A percentile compares a stretch with the other conserved stretches of the same genome.
Conservation (phyloP, 2,113 vertebrate species). For the Oryzias curvinotus region DNA sequence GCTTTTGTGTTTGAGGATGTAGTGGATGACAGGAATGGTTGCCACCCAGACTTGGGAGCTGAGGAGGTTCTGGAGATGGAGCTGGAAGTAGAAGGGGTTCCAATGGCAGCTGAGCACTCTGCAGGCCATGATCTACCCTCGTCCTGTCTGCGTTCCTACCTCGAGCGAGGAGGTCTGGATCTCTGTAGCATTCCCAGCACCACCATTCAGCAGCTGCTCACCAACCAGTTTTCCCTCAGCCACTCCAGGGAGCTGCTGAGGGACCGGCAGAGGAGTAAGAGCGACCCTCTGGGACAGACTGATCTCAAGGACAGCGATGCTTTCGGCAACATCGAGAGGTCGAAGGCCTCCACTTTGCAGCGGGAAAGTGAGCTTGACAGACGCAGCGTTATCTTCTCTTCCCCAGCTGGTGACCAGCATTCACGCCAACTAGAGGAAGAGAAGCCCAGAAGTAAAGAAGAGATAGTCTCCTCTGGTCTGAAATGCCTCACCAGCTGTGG, state of each 20-base stretch:
- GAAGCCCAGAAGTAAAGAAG: slow-evolving; percentile 81
- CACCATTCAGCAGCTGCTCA: slow-evolving; percentile 85
- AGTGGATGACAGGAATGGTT: slow-evolving; percentile 67
- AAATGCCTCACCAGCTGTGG: slow-evolving; percentile 82
- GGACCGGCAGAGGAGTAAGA: slow-evolving; percentile 72
- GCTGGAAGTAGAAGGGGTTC: slow-evolving; percentile 82
- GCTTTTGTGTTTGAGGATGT: slow-evolving; percentile 77
- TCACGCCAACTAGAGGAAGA: slow-evolving; percentile 83
- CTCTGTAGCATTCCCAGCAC: slow-evolving; percentile 60
- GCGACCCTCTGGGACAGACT: slow-evolving; percentile 83
- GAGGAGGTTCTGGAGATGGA: slow-evolving; percentile 87
- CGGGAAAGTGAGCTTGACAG: slow-evolving; percentile 89
- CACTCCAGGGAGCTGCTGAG: slow-evolving; percentile 66
- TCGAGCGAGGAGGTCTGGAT: slow-evolving; percentile 83
- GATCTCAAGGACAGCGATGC: slow-evolving; percentile 67
- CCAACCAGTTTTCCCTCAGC: slow-evolving; percentile 84
- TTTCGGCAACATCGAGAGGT: slow-evolving; percentile 70
- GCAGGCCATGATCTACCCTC: slow-evolving; percentile 74
- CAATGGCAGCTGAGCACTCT: slow-evolving; percentile 78
- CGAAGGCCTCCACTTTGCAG: slow-evolving; percentile 83
- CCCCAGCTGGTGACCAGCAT: slow-evolving; percentile 83
- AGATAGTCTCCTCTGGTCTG: slow-evolving; percentile 63
- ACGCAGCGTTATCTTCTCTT: slow-evolving; percentile 93
- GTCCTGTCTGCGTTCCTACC: slow-evolving; percentile 87
- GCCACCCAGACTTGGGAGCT: slow-evolving; percentile 82